These are phyloP conservation scores for Porites lutea DNA, from an alignment of 64 coral and sea anemone species.

Conservation along the genomic window DNA sequence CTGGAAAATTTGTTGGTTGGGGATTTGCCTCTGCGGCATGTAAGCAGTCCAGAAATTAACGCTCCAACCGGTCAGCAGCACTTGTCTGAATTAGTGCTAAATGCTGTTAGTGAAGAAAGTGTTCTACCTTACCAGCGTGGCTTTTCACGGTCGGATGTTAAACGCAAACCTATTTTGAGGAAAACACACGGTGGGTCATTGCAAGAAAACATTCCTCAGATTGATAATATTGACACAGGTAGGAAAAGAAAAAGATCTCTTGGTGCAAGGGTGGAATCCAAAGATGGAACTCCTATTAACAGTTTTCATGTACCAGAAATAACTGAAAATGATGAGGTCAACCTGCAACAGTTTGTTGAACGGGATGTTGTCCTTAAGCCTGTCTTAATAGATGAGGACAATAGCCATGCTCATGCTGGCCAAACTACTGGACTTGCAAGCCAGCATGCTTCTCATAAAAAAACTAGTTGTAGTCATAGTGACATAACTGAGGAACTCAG, in stretches of 20 bases:
- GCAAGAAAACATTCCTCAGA: not conserved
- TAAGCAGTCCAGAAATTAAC: conserved; percentile 88
- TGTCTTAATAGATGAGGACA: not conserved
- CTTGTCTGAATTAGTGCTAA: not conserved
- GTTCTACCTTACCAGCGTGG: conserved; percentile 17
- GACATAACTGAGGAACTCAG: conserved; percentile 1
- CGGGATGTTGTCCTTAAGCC: conserved; percentile 54
- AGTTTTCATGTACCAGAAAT: conserved; percentile 36
- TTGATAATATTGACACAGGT: not conserved
- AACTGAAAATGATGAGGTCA: conserved; percentile 19
- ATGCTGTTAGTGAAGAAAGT: conserved; percentile 3
- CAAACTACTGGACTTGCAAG: not conserved
- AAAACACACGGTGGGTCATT: not conserved
- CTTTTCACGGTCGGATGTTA: conserved; percentile 51
- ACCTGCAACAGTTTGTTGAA: conserved; percentile 48
- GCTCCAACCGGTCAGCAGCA: conserved; percentile 35
- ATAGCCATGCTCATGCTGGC: not conserved
- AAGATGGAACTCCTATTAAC: conserved; percentile 39
- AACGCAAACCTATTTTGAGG: conserved; percentile 46
- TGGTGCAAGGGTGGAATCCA: conserved; percentile 45
- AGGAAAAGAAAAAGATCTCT: conserved; percentile 45
- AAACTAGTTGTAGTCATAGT: not conserved
- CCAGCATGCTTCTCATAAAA: not conserved
- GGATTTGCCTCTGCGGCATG: conserved; percentile 43
- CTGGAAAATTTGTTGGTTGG: not conserved